Evolutionary conservation across 2,797 vertebrate genomes (phyloP), one percentile per base, ranked within the genome.

Genomic region (Alca torda): DNA sequence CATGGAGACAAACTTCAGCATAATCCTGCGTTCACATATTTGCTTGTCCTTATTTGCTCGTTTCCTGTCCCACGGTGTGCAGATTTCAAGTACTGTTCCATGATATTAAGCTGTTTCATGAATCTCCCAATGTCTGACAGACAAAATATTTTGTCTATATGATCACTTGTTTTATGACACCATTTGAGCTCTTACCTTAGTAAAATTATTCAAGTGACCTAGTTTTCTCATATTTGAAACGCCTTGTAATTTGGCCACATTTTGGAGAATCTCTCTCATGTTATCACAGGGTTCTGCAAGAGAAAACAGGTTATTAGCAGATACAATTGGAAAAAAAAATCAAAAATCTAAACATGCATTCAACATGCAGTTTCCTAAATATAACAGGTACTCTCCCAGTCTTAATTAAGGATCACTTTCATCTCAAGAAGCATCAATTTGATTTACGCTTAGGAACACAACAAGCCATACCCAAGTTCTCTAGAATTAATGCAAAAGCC

Each of bases 171-270:
- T 90, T 41, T 76, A 24, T 39, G n/a, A 76, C 10, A 81, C 2
- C 6, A 68, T 45, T 91, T 64, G 73, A 75, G 70, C 45, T 79
- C 98, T 98, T 98, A 99, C 99, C 99, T 99, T 99, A 96, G 99
- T 99, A 95, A 99, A 99, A 98, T 99, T 99, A 98, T 99, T 99
- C 98, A 99, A 98, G 98, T 99, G 99, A 96, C 99, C 99, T 92
- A 99, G 96, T 98, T 99, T 99, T 96, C 99, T 99, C 99, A 99
- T 99, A 98, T 99, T 99, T 98, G 99, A 99, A 95, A 99, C 99
- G 31, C 99, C 99, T 93, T 99, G 99, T 13, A 99, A 98, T 98
- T 99, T 99, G 98, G 99, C 99, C 98, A 99, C 99, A 99, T 99
- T 99, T 98, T 99, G 99, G 69, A 99, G 99, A 97, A 99, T 99